A percentile compares a stretch with the other conserved stretches of the same genome.
phyloP scores from a whole-genome alignment of 2,888 invertebrate genomes.

The Micropterix aruncella region DNA sequence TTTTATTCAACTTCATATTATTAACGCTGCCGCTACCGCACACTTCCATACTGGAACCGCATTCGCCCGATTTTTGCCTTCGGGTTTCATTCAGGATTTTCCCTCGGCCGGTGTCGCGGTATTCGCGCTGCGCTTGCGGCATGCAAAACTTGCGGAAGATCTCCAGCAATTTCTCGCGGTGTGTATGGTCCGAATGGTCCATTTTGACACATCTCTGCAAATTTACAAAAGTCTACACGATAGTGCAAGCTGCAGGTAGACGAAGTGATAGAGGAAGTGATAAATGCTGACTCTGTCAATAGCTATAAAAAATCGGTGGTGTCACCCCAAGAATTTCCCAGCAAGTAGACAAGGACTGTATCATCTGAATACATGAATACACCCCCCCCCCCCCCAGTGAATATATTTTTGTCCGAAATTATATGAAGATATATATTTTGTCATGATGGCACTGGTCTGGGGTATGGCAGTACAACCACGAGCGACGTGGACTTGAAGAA shows the following conservation, averaged over 20 bases:
- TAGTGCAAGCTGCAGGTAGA: slow-evolving; percentile 2
- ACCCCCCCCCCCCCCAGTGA: too few relatives aligned
- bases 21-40: neutral
- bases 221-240: slow-evolving; percentile 1
- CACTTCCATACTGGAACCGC: neutral
- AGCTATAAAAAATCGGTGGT: too few relatives aligned
- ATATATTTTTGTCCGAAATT: too few relatives aligned
- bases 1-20: neutral
- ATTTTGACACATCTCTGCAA: slow-evolving; percentile 10
- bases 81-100: slow-evolving; percentile 21
- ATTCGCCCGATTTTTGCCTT: neutral
- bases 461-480: too few relatives aligned
- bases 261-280: too few relatives aligned
- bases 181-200: slow-evolving; percentile 5
- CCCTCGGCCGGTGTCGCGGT: slow-evolving; percentile 28
- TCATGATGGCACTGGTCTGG: too few relatives aligned
- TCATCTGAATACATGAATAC: too few relatives aligned
- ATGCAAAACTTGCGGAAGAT: slow-evolving; percentile 32
- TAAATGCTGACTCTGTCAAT: too few relatives aligned
- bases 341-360: too few relatives aligned
- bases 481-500: too few relatives aligned
- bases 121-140: slow-evolving; percentile 31
- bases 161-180: slow-evolving; percentile 22
- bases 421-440: too few relatives aligned
- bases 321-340: too few relatives aligned